Evolutionary conservation across 1,140 invertebrate genomes (phyloP).

Genomic region (Drosophila kikkawai): DNA sequence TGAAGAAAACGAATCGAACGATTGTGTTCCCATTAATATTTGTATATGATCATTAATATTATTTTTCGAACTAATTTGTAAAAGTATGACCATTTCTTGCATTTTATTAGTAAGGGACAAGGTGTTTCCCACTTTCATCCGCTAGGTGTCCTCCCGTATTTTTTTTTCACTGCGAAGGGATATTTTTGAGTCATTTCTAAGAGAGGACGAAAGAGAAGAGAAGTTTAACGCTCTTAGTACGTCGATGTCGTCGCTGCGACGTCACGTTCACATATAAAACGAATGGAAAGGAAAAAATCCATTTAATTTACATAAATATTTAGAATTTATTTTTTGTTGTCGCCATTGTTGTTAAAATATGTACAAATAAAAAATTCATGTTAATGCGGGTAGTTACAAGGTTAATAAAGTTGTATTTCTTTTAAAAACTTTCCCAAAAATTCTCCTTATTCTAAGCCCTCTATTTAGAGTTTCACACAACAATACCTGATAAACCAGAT

Average conservation of each 20-base stretch:
- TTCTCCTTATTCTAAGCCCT: no score
- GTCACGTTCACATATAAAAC: neutral
- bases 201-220: neutral
- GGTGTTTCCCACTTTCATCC: neutral
- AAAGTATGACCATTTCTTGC: constrained; percentile 2
- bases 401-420: no score
- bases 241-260: constrained; percentile 1
- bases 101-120: no score
- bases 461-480: no score
- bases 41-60: no score
- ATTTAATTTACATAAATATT: neutral
- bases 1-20: no score
- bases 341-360: no score
- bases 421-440: no score
- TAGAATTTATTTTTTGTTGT: neutral
- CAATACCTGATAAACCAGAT: no score
- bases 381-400: no score
- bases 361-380: no score
- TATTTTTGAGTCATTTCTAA: constrained; percentile 1
- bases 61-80: neutral
- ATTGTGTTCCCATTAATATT: no score
- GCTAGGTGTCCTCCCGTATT: constrained; percentile 1
- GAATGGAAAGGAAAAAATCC: neutral
- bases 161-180: neutral
- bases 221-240: neutral